Conservation (phyloP, 2,888 invertebrate species). For the Erebia ligea region DNA sequence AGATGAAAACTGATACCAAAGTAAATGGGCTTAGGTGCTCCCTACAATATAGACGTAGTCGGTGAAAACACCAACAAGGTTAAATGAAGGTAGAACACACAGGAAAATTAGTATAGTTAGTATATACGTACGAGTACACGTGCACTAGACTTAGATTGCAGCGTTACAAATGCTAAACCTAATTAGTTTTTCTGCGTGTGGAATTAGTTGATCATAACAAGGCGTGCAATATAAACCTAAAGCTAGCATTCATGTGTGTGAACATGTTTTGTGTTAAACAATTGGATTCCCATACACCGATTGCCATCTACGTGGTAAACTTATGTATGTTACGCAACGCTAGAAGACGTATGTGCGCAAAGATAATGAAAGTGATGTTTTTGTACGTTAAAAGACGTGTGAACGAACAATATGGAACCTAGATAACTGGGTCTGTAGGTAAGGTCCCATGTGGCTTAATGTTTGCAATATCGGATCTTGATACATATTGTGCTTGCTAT, state of each 20-base stretch:
- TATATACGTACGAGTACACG: not conserved
- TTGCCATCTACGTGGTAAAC: slow-evolving; percentile 71
- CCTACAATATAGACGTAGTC: too few relatives aligned
- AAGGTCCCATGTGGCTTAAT: slow-evolving; percentile 39
- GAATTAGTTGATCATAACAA: slow-evolving; percentile 64
- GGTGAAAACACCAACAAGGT: too few relatives aligned
- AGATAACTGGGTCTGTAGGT: slow-evolving; percentile 62
- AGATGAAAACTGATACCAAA: too few relatives aligned
- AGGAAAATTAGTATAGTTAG: not conserved
- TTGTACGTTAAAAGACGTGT: slow-evolving; percentile 65
- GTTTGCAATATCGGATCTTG: slow-evolving; percentile 24
- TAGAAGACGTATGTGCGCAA: slow-evolving; percentile 65
- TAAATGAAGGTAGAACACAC: not conserved
- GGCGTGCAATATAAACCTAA: slow-evolving; percentile 56
- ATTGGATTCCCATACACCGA: slow-evolving; percentile 74
- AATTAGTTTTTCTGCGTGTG: slow-evolving; percentile 49
- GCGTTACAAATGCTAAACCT: slow-evolving; percentile 37
- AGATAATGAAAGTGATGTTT: slow-evolving; percentile 75
- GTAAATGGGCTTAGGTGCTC: too few relatives aligned
- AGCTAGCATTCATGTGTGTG: slow-evolving; percentile 74
- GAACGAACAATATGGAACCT: slow-evolving; percentile 69
- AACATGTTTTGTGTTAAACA: slow-evolving; percentile 60
- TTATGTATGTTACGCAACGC: slow-evolving; percentile 71
- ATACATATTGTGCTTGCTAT: slow-evolving; percentile 3
- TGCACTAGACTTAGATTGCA: not conserved